Evolutionary conservation across 2,797 vertebrate species (phyloP).

Genomic region (Epinephelus coioides): DNA sequence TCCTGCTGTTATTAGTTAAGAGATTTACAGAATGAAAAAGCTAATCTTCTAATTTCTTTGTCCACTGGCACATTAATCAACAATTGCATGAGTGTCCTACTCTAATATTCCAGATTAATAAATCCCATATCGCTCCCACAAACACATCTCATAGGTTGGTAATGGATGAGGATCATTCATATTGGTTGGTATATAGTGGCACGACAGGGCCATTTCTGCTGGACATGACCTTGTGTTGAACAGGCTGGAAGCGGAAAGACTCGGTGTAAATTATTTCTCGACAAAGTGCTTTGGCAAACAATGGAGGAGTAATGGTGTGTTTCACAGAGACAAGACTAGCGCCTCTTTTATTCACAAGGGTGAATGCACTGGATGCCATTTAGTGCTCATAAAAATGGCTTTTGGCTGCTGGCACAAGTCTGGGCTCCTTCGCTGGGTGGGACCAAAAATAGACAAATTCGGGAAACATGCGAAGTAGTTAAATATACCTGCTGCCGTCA

Average conservation of each 20-base stretch:
- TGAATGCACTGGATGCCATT: constrained; percentile 67
- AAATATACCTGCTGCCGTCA: background rate
- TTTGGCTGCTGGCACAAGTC: constrained; percentile 52
- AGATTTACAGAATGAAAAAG: constrained; percentile 7
- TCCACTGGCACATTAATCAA: constrained; percentile 32
- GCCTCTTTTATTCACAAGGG: constrained; percentile 67
- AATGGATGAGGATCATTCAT: constrained; percentile 3
- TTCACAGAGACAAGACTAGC: constrained; percentile 71
- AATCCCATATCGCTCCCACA: constrained; percentile 6
- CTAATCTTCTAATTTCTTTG: constrained; percentile 49
- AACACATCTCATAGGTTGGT: constrained; percentile 22
- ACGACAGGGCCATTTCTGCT: constrained; percentile 39
- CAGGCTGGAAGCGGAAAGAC: constrained; percentile 54
- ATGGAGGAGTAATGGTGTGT: constrained; percentile 76
- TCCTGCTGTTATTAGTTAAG: background rate
- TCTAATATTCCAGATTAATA: constrained; percentile 48
- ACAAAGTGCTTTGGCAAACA: constrained; percentile 73
- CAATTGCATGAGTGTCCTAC: constrained; percentile 6
- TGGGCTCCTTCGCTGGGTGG: constrained; percentile 16
- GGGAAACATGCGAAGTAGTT: background rate
- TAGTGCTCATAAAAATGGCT: constrained; percentile 75
- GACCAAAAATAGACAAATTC: constrained; percentile 13
- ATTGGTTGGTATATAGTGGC: constrained; percentile 20
- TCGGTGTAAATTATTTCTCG: constrained; percentile 69
- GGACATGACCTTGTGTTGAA: constrained; percentile 70